Evolutionary conservation across 2,113 vertebrate genomes (phyloP), one percentile per base, ranked within the genome.

Genomic region (Oreocharis arfaki): DNA sequence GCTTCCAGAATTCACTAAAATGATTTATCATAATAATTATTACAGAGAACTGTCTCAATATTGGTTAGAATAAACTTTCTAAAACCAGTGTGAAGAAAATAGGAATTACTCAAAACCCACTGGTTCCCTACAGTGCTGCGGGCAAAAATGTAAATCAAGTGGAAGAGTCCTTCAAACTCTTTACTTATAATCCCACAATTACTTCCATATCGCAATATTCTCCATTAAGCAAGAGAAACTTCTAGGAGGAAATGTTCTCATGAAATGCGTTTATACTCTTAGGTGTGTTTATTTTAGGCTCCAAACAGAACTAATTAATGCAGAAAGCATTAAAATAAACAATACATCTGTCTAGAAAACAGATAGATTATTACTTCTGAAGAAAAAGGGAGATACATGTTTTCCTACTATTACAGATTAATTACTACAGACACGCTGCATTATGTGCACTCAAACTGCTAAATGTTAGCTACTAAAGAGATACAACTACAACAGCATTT

Each of bases 51-150:
- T 75, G n/a, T 42, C 60, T 88, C 91, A 77, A 49, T 91, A 79
- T 87, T 83, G 83, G 73, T 96, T 77, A 83, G 67, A 74, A 76
- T 63, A 90, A 89, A 76, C 41, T 87, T 89, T 85, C 71, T 35
- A 76, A 95, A 94, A 76, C 65, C 49, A 79, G 87, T 49, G 82
- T 70, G 74, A 81, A 77, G 87, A 83, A 97, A 86, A 91, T 55
- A 50, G 67, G 59, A 88, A 61, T 93, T 42, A 71, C 52, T 91
- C 69, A 93, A 82, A 81, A 61, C 35, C 30, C 37, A 75, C n/a
- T 84, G 30, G 41, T 68, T 95, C 57, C 49, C 28, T 84, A 49
- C 64, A 90, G 53, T 81, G 50, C 49, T 93, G 65, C 44, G 83
- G 84, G 60, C 56, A 83, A 91, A 95, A 94, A 92, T 64, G 50